A percentile compares a stretch with the other conserved stretches of the same genome.
These are phyloP conservation scores for Dicrurus megarhynchus DNA, from an alignment of 2,113 vertebrate genomes.

Conservation along the genomic window DNA sequence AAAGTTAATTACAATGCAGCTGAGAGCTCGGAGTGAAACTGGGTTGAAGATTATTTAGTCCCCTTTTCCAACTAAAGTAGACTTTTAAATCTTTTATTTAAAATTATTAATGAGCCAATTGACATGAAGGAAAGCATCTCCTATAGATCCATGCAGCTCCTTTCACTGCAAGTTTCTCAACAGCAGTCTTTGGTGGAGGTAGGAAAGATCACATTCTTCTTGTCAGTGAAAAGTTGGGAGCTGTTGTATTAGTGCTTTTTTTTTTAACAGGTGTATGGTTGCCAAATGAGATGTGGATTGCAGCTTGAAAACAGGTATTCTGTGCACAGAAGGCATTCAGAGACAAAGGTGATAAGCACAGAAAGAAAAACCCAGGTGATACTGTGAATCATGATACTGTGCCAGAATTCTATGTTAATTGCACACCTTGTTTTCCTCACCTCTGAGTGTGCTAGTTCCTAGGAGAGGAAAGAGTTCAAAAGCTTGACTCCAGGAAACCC, in stretches of 20 bases:
- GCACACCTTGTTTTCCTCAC: background rate
- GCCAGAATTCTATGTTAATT: slow-evolving; percentile 39
- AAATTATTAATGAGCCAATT: background rate
- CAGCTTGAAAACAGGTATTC: background rate
- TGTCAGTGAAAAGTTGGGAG: background rate
- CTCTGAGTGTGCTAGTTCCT: background rate
- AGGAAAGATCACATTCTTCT: background rate
- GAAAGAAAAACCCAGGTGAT: background rate
- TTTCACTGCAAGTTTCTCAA: background rate
- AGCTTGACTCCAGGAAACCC: background rate
- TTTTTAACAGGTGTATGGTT: background rate
- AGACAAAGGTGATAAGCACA: background rate
- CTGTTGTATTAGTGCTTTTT: background rate
- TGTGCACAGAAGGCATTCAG: background rate
- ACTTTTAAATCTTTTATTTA: background rate
- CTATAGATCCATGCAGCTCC: background rate
- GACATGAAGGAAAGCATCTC: background rate
- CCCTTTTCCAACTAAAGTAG: background rate
- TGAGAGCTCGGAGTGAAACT: background rate
- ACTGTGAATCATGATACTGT: background rate
- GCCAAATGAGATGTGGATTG: background rate
- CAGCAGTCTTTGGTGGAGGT: background rate
- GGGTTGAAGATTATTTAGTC: background rate
- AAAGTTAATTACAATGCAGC: background rate
- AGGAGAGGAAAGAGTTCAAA: slow-evolving; percentile 17